Evolutionary conservation across 2,888 invertebrate genomes (phyloP), one percentile per base, ranked within the genome.

Genomic region (Rhingia campestris): DNA sequence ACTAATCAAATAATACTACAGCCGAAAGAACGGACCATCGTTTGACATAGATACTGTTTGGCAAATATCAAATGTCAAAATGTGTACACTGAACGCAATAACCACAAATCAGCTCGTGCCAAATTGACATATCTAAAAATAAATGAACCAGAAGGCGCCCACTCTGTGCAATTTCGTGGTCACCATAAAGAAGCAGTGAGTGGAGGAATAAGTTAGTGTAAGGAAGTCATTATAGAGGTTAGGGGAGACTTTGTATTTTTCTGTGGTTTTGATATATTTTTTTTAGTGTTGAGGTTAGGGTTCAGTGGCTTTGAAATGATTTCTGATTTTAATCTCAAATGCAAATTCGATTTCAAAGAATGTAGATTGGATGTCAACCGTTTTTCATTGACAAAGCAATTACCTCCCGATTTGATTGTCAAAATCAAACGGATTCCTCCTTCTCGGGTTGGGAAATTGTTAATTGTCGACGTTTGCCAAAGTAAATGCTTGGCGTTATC

Each of bases 391-490:
- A 59, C 56, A 67, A 67, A 67, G 66, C 41, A 74, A 80, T 74
- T 61, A 74, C 37, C n/a, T 30, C 45, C 45, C 22, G 35, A 45
- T 59, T 49, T 79, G 73, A 67, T 80, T 80, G 79, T 41, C 45
- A 66, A 66, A 58, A 43, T 33, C 64, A 58, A 51, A 66, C 30
- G 56, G 70, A 58, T 35, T 35, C 32, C 37, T 30, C 39, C 30
- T 41, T 30, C 33, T 14, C 14, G 43, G 33, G 45, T 45, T 49
- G 32, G 14, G 4, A 47, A 33, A n/a, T 41, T 14, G 58, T 70
- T 75, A 75, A 81, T 81, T 81, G 75, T 69, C 75, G 64, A 63
- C 35, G n/a, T 74, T 63, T 37, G 59, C 41, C 61, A 58, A 74
- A 63, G 63, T 69, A 53, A 75, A 58, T 69, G 49, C 59, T 51